Base-by-base conservation (phyloP, 2,113 vertebrate species). In the Ranitomeya variabilis region DNA sequence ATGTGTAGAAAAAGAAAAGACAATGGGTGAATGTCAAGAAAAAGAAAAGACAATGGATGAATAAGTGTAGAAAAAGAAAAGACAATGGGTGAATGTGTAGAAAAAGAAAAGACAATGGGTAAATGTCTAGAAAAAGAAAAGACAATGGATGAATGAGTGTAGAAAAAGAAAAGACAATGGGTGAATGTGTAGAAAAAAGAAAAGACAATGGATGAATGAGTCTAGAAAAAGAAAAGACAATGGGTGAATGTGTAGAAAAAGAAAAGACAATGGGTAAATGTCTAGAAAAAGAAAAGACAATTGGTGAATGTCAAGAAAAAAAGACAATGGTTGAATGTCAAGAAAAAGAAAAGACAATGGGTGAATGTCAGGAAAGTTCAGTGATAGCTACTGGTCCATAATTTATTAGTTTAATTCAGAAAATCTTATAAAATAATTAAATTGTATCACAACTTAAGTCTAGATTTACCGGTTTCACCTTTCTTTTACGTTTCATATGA, bases 401-500 rank as follows among this genome's bases (percentile, higher is more conserved):
- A 78, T 74, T 45, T 51, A 76, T 10, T 52, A 16, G 37, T 76
- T 79, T 14, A 23, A 2, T 79, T 79, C 6, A 54, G n/a, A 51
- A 54, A 57, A 79, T 79, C 77, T 23, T 57, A 3, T 3, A 52
- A 52, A 74, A 57, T 15, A 78, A 78, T 19, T 6, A 78, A 5
- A 9, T 23, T 55, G 52, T 79, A 55, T 23, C 13, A 55, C 18
- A 64, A 64, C 52, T 79, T 57, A 13, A 14, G 21, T 4, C 51
- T 78, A 78, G 16, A 57, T 57, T 79, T 57, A 23, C 21, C 15
- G 12, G 11, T 15, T 74, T 74, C 23, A 10, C 12, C 45, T 76
- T 76, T 1, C 73, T 76, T 78, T 57, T 79, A 15, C 77, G 19
- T 79, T 21, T 79, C n/a, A 13, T 79, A 26, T 79, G 55, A 79